phyloP scores from a whole-genome alignment of 2,797 vertebrate species.

The Tadarida brasiliensis region DNA sequence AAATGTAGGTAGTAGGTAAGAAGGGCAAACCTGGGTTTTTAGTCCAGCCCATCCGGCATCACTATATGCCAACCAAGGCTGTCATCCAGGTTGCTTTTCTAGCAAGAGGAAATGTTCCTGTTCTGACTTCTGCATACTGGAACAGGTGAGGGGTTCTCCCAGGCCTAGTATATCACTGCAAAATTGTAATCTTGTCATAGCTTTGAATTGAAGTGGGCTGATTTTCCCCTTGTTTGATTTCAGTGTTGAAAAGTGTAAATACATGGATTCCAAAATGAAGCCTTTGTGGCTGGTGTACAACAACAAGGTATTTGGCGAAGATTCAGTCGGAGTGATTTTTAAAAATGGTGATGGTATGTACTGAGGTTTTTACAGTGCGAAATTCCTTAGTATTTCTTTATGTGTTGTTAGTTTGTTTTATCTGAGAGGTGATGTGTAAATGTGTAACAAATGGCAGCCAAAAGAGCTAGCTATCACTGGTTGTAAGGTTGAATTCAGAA shows the following conservation, averaged over 20 bases:
- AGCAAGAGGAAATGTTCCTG: not conserved
- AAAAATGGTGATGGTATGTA: slow-evolving; percentile 98
- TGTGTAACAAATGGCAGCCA: not conserved
- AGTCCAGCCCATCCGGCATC: not conserved
- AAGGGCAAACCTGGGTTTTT: not conserved
- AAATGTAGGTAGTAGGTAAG: not conserved
- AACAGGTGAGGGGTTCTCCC: not conserved
- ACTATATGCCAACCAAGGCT: not conserved
- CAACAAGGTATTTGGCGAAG: slow-evolving; percentile 95
- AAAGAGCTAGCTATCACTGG: not conserved
- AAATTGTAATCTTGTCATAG: not conserved
- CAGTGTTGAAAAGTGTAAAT: slow-evolving; percentile 97
- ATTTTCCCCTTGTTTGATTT: slow-evolving; percentile 66
- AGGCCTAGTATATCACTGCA: not conserved
- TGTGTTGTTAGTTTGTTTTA: slow-evolving; percentile 29
- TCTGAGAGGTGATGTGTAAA: not conserved
- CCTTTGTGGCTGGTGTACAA: slow-evolving; percentile 99
- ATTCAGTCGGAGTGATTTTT: slow-evolving; percentile 96
- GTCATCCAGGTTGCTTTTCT: not conserved
- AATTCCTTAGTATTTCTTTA: not conserved
- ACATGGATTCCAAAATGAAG: slow-evolving; percentile 99
- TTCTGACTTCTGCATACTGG: not conserved
- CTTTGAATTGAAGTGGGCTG: not conserved
- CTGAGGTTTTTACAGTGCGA: not conserved
- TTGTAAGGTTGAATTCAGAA: not conserved